Conservation (phyloP, 2,113 vertebrate genomes). For the Typhlomys cinereus region DNA sequence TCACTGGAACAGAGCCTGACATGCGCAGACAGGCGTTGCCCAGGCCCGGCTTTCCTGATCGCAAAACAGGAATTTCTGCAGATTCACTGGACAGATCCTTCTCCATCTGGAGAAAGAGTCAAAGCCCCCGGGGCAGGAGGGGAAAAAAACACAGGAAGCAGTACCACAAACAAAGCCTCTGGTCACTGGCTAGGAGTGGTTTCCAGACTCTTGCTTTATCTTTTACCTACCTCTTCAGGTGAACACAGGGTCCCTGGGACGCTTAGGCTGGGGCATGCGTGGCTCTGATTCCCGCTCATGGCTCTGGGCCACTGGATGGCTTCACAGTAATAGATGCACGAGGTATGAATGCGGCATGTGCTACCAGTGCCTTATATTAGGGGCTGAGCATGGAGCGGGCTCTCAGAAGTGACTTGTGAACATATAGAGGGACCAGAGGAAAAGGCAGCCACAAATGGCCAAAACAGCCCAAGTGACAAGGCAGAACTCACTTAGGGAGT, state of each 20-base stretch:
- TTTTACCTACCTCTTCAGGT: not conserved
- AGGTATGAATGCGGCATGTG: not conserved
- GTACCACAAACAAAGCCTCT: accelerated
- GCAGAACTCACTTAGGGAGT: not conserved
- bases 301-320: not conserved
- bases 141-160: not conserved
- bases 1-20: not conserved
- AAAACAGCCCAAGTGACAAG: not conserved
- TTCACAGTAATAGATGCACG: not conserved
- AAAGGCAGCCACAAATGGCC: not conserved
- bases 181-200: not conserved
- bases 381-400: not conserved
- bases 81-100: not conserved
- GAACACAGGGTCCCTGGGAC: not conserved
- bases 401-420: not conserved
- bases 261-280: not conserved
- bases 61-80: not conserved
- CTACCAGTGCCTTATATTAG: accelerated
- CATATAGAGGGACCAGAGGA: not conserved
- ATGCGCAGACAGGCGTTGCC: not conserved
- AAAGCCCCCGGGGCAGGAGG: not conserved
- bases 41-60: not conserved
- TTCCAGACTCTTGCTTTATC: not conserved
- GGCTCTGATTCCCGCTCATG: not conserved
- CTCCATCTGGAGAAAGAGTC: not conserved